A percentile compares a stretch with the other conserved stretches of the same genome.
phyloP scores from a whole-genome alignment of 2,113 vertebrate species.

The Pteropus alecto region DNA sequence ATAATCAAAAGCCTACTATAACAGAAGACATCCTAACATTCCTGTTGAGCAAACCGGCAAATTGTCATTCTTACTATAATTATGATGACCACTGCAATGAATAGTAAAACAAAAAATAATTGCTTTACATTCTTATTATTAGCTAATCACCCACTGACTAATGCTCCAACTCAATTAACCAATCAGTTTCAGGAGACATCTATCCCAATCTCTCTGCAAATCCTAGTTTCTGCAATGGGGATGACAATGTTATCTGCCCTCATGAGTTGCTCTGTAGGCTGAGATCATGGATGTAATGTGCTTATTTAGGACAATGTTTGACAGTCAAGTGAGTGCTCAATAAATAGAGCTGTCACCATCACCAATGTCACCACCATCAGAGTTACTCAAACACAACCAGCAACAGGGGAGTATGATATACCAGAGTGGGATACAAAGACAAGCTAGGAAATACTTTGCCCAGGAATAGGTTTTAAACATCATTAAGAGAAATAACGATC shows the following conservation, averaged over 20 bases:
- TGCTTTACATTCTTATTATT: neutral
- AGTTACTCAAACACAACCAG: neutral
- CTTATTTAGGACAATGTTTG: neutral
- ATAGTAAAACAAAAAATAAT: neutral
- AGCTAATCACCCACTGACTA: neutral
- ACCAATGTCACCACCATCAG: too few relatives aligned
- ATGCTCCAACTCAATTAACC: neutral
- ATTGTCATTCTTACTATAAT: neutral
- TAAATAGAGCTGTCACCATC: neutral
- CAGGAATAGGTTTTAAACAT: neutral
- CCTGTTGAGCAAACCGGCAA: neutral
- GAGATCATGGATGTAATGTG: neutral
- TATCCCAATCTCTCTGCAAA: neutral
- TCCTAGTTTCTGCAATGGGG: neutral
- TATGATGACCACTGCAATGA: neutral
- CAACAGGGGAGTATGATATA: neutral
- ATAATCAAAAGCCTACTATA: neutral
- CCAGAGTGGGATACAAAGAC: neutral
- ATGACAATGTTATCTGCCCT: neutral
- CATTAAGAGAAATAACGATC: neutral
- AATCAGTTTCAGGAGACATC: constrained; percentile 1
- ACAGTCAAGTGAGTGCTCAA: neutral
- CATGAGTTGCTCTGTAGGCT: neutral
- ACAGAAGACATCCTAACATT: neutral
- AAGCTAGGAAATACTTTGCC: neutral